Evolutionary conservation across 2,113 vertebrate genomes (phyloP), one percentile per base, ranked within the genome.

Genomic region (Delphinapterus leucas): DNA sequence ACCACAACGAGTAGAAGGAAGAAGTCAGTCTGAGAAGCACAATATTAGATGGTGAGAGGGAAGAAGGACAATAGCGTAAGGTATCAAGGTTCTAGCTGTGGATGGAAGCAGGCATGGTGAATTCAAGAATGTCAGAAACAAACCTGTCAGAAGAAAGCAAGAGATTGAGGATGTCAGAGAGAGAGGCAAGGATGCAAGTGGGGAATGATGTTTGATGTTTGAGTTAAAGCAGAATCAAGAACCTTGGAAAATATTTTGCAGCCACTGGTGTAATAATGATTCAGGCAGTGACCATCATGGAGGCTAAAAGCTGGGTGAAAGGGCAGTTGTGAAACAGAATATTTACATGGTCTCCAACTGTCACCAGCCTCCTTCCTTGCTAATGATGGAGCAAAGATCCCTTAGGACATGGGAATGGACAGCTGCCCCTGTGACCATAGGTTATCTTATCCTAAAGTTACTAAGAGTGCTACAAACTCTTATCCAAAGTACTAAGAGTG

Each of bases 21-120:
- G 49, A 36, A 38, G 7, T 85, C 38, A 77, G 8, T 17, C 1
- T 13, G 3, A 53, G 86, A 33, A 23, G 31, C 0, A 1, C 8
- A 74, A 20, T 23, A 18, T n/a, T 6, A 10, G 1, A 15, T 17
- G 28, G 13, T 26, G 5, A 65, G 21, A 49, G 12, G 26, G 31
- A 41, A n/a, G 60, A 44, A 41, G 12, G 38, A 47, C 15, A 18
- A 26, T 23, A 61, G n/a, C 23, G 3, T 4, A 21, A 9, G 38
- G 28, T 2, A 38, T 60, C 49, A 47, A 47, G 17, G 11, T 0
- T 1, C 28, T 28, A 18, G 12, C 7, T 70, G 8, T 31, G 41
- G 5, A 28, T 55, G 28, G 25, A 74, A 44, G 26, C 20, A 9
- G 49, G 33, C 6, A 1, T 20, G 41, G 41, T n/a, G 20, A 8